phyloP scores from a whole-genome alignment of 2,797 vertebrate genomes.

The Chromobotia macracanthus region DNA sequence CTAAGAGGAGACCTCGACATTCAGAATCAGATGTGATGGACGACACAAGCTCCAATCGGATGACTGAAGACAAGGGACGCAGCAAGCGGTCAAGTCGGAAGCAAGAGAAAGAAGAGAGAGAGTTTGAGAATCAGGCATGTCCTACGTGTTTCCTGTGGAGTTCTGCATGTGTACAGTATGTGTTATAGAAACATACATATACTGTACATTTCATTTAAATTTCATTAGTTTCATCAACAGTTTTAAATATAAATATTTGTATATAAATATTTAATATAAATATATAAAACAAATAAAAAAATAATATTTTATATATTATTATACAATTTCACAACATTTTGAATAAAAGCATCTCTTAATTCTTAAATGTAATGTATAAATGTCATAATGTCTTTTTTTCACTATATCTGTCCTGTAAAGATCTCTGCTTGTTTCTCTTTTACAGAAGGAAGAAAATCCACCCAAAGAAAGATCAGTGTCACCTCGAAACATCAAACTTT shows the following conservation, averaged over 20 bases:
- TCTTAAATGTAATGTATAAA: too few species aligned
- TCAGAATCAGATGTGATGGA: slow-evolving; percentile 71
- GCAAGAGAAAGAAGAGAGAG: slow-evolving; percentile 66
- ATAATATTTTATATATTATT: too few species aligned
- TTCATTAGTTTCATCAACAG: too few species aligned
- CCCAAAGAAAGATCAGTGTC: slow-evolving; percentile 71
- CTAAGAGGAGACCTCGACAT: slow-evolving; percentile 80
- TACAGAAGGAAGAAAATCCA: slow-evolving; percentile 55
- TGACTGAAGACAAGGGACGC: slow-evolving; percentile 72
- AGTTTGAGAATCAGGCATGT: slow-evolving; percentile 70
- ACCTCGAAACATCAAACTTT: slow-evolving; percentile 70
- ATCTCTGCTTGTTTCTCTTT: background rate
- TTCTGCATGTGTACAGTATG: background rate
- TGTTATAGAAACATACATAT: background rate
- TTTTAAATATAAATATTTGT: too few species aligned
- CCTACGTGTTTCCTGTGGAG: background rate
- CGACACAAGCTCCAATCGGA: slow-evolving; percentile 67
- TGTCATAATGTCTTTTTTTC: background rate
- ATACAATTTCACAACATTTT: too few species aligned
- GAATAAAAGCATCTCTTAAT: too few species aligned
- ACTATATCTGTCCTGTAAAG: too few species aligned
- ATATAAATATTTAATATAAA: too few species aligned
- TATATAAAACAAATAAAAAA: too few species aligned
- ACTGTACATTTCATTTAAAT: too few species aligned
- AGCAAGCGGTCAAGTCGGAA: slow-evolving; percentile 75